Conservation (phyloP, 2,888 invertebrate genomes). For the Tuta absoluta region DNA sequence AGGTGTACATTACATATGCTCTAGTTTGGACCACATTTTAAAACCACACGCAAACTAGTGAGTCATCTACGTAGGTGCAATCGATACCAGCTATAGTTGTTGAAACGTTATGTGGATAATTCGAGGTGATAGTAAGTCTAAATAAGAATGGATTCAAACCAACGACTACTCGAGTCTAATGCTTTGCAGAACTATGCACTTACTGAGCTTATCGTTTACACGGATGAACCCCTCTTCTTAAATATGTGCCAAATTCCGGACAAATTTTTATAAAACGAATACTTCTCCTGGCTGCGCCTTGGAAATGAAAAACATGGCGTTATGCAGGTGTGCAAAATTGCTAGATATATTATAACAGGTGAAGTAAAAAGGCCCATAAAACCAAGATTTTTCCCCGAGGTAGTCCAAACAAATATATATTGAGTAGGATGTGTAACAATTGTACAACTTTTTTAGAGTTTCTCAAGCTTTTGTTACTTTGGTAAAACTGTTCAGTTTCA, state of each 20-base stretch:
- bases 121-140: not conserved
- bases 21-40: slow-evolving; percentile 10
- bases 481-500: too few relatives aligned
- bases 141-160: slow-evolving; percentile 19
- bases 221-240: slow-evolving; percentile 57
- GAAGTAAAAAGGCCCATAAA: not conserved
- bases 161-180: slow-evolving; percentile 36
- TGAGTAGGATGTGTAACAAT: too few relatives aligned
- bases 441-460: too few relatives aligned
- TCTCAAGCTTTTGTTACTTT: too few relatives aligned
- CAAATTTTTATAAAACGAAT: slow-evolving; percentile 73
- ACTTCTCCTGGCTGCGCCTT: slow-evolving; percentile 61
- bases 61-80: not conserved
- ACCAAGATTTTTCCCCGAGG: too few relatives aligned
- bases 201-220: slow-evolving; percentile 53
- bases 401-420: too few relatives aligned
- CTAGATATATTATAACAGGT: too few relatives aligned
- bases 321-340: slow-evolving; percentile 6
- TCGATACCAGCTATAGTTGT: too few relatives aligned
- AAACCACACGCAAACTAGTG: slow-evolving; percentile 5
- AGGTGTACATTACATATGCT: slow-evolving; percentile 21
- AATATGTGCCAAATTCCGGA: slow-evolving; percentile 76
- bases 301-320: slow-evolving; percentile 40
- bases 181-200: slow-evolving; percentile 80
- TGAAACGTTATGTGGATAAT: too few relatives aligned